Base-by-base conservation (phyloP, 2,113 vertebrate genomes). In the Procapra przewalskii region DNA sequence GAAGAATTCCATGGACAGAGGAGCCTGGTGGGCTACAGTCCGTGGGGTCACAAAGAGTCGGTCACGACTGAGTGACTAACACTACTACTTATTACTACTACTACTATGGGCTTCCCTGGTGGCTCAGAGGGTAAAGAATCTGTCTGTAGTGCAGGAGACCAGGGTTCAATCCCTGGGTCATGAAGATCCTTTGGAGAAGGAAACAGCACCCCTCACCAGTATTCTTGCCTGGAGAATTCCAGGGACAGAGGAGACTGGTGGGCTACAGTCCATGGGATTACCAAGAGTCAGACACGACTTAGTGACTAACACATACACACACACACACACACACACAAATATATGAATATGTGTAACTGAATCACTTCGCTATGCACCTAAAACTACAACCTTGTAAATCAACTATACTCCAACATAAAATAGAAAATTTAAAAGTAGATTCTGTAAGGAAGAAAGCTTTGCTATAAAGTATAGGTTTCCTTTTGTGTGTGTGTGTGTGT, bases 141-240 rank as follows among this genome's bases (percentile, higher is more conserved):
- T 23, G 36, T 23, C n/a, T 25, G 36, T 7, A 75, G 2, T 75
- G 36, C 36, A 75, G 36, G 36, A 25, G 21, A 40, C 11, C 0
- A 0, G 21, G 21, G 36, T 40, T 75, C 5, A 0, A 40, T 75
- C 36, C 21, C 21, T 75, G 3, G 21, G 36, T 40, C 5, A 21
- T 21, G 10, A 75, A 75, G 21, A 25, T 75, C 36, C 11, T 21
- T 36, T 75, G 36, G 36, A 75, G 36, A 75, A 75, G 36, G 67
- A 13, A 75, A 75, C 25, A 21, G n/a, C 19, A 75, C 67, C 67
- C 67, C 21, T 40, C 36, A 3, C 5, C 19, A 75, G 21, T 75
- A 75, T 40, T 75, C 67, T 75, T 75, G 67, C 36, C 67, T 75
- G 36, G 67, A 75, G 67, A 71, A 75, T 13, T 40, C 67, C 36